Percentiles rank a stretch among this genome's conserved stretches.
These are phyloP conservation scores for Plotosus lineatus DNA, from an alignment of 2,113 vertebrate species.

Conservation along the genomic window DNA sequence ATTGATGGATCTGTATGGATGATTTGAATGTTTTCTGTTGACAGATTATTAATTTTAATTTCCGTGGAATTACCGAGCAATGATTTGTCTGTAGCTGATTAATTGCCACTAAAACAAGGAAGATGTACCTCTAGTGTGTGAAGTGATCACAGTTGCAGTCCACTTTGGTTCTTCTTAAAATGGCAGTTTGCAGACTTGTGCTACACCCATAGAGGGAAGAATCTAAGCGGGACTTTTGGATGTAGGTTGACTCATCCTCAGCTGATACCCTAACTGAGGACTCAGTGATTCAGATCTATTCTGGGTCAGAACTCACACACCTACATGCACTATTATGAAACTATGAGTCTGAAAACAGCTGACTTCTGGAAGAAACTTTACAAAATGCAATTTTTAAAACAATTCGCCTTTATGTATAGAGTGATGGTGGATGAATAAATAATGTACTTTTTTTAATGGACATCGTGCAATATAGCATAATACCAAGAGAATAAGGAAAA, in stretches of 20 bases:
- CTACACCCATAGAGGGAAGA: slow-evolving; percentile 21
- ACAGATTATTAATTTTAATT: neutral
- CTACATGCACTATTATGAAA: slow-evolving; percentile 28
- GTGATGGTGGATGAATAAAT: neutral
- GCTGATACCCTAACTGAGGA: slow-evolving; percentile 21
- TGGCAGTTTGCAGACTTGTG: slow-evolving; percentile 6
- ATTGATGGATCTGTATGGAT: neutral
- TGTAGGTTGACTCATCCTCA: slow-evolving; percentile 39
- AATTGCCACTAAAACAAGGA: slow-evolving; percentile 19
- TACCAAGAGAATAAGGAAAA: neutral
- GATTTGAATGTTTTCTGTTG: neutral
- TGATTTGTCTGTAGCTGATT: slow-evolving; percentile 20
- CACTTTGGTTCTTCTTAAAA: slow-evolving; percentile 13
- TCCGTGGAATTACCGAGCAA: neutral
- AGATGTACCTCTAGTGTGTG: slow-evolving; percentile 23
- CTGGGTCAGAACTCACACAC: slow-evolving; percentile 38
- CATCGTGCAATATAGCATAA: neutral
- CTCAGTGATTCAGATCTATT: slow-evolving; percentile 44
- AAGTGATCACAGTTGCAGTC: slow-evolving; percentile 1
- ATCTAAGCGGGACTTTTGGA: slow-evolving; percentile 16
- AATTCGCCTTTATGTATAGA: neutral
- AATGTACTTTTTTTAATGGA: neutral
- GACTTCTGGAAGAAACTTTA: neutral
- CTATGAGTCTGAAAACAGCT: slow-evolving; percentile 27
- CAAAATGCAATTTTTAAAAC: neutral